A percentile compares a stretch with the other conserved stretches of the same genome.
phyloP scores from a whole-genome alignment of 2,113 vertebrate genomes.

The Grantiella picta region DNA sequence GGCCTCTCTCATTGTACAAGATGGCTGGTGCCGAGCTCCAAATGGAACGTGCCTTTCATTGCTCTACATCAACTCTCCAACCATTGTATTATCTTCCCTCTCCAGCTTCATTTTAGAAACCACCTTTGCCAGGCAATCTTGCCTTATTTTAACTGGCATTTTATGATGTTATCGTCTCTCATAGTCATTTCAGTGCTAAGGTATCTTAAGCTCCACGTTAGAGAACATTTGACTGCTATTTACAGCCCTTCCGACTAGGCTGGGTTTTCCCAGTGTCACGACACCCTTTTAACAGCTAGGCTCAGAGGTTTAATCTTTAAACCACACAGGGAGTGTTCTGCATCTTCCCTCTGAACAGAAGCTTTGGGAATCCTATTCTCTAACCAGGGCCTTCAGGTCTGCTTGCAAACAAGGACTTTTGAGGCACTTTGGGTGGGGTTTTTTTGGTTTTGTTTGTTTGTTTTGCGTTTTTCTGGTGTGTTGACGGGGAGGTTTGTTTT shows the following conservation, averaged over 20 bases:
- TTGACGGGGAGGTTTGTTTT: rapidly evolving
- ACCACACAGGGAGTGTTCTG: not conserved
- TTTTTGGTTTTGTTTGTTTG: not conserved
- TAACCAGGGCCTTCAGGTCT: not conserved
- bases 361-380: not conserved
- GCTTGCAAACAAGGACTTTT: not conserved
- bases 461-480: not conserved
- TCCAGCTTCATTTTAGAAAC: not conserved
- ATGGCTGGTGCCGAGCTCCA: not conserved
- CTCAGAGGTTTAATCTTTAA: not conserved
- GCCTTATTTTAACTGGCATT: not conserved
- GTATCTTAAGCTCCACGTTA: not conserved
- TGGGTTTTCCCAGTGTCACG: not conserved
- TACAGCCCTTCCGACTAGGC: not conserved
- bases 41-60: not conserved
- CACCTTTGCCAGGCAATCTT: not conserved
- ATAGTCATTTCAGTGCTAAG: not conserved
- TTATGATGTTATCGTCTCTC: not conserved
- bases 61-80: not conserved
- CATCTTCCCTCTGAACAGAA: not conserved
- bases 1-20: conserved; percentile 19
- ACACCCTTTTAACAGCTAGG: not conserved
- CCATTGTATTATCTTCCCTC: not conserved
- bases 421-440: not conserved
- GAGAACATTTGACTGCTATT: not conserved